Percentiles rank a stretch among this genome's conserved stretches.
These are phyloP conservation scores for Zophobas atratus DNA, from an alignment of 1,140 invertebrate genomes.

Conservation along the genomic window DNA sequence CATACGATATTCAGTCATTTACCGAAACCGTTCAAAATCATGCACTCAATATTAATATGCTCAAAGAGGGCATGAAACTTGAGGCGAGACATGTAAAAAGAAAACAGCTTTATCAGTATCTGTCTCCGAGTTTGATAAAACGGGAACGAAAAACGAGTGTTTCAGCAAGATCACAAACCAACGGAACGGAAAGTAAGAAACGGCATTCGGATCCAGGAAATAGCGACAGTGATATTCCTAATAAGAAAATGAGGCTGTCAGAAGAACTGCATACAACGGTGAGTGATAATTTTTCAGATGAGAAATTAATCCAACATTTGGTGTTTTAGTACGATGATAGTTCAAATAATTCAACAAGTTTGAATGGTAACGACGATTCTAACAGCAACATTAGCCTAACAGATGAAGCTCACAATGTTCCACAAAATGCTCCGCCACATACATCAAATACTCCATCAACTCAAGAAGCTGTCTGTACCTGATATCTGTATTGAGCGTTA, in stretches of 20 bases:
- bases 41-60: slow-evolving; percentile 82
- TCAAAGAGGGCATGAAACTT: slow-evolving; percentile 92
- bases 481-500: slow-evolving; percentile 43
- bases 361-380: slow-evolving; percentile 64
- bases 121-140: slow-evolving; percentile 80
- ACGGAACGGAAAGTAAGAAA: slow-evolving; percentile 60
- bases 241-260: slow-evolving; percentile 62
- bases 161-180: slow-evolving; percentile 51
- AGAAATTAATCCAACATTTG: slow-evolving; percentile 12
- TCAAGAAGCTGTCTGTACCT: slow-evolving; percentile 59
- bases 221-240: slow-evolving; percentile 44
- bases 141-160: slow-evolving; percentile 76
- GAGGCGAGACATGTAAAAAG: slow-evolving; percentile 83
- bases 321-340: slow-evolving; percentile 65
- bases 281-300: slow-evolving; percentile 32
- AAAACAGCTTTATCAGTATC: slow-evolving; percentile 83
- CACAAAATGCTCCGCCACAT: slow-evolving; percentile 15
- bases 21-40: slow-evolving; percentile 82
- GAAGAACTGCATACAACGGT: slow-evolving; percentile 61
- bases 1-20: slow-evolving; percentile 92
- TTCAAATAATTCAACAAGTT: slow-evolving; percentile 63
- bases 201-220: slow-evolving; percentile 60
- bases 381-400: slow-evolving; percentile 63
- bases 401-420: slow-evolving; percentile 50
- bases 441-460: slow-evolving; percentile 37